phyloP scores from a whole-genome alignment of 2,888 invertebrate genomes.

The Orchesellides sinensis region DNA sequence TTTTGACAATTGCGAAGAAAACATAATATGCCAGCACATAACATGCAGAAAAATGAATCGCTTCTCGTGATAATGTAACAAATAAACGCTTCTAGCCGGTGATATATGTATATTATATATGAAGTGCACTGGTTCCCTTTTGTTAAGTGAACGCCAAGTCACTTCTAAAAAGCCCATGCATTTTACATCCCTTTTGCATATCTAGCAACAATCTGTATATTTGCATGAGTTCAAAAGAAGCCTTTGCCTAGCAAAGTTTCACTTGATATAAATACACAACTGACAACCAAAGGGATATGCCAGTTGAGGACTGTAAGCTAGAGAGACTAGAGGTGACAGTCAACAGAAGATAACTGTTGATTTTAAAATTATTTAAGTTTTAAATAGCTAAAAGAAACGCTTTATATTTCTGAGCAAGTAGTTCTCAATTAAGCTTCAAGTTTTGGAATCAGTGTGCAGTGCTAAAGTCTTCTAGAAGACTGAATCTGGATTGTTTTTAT shows the following conservation, averaged over 20 bases:
- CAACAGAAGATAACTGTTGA: background rate
- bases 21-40: no score
- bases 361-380: constrained; percentile 1
- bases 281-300: constrained; percentile 22
- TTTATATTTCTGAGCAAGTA: background rate
- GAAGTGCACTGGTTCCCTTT: background rate
- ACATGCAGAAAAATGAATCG: no score
- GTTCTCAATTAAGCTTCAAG: background rate
- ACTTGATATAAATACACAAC: constrained; percentile 57
- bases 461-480: background rate
- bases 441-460: background rate
- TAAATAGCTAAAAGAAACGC: background rate
- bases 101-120: background rate
- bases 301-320: constrained; percentile 54
- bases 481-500: background rate
- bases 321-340: constrained; percentile 49
- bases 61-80: no score
- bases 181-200: constrained; percentile 21
- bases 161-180: background rate
- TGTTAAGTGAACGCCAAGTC: background rate
- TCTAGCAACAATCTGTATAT: constrained; percentile 19
- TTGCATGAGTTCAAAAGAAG: background rate
- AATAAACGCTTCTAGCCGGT: no score
- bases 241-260: constrained; percentile 20
- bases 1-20: constrained; percentile 55